A percentile compares a stretch with the other conserved stretches of the same genome.
Conservation (phyloP, 2,797 vertebrate genomes). For the Clamator glandarius region DNA sequence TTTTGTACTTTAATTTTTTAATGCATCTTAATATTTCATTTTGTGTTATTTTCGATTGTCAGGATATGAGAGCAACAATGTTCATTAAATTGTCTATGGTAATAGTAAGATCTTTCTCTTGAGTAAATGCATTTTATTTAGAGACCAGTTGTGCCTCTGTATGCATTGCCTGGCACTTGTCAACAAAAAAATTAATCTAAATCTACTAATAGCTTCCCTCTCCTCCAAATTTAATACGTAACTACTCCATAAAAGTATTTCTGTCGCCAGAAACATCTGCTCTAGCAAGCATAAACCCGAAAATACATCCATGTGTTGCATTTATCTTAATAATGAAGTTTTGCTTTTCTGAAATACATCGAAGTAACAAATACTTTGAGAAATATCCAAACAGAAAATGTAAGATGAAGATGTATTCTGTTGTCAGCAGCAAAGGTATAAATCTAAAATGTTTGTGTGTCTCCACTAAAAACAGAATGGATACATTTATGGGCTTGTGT, state of each 20-base stretch:
- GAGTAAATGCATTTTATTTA: conserved; percentile 7
- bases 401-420: neutral
- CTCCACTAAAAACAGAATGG: neutral
- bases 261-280: neutral
- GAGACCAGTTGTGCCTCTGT: neutral
- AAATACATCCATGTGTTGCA: neutral
- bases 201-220: neutral
- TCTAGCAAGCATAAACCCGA: neutral
- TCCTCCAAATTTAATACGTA: neutral
- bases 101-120: neutral
- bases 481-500: neutral
- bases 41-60: neutral
- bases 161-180: neutral
- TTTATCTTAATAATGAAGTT: neutral
- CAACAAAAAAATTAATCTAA: neutral
- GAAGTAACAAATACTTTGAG: neutral
- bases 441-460: neutral
- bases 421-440: neutral
- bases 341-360: neutral
- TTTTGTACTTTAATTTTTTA: neutral
- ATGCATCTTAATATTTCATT: neutral
- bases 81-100: neutral
- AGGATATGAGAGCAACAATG: neutral
- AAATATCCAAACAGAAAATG: neutral
- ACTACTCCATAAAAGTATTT: neutral